Conservation (phyloP, 2,888 invertebrate genomes). For the Drosophila atripex region DNA sequence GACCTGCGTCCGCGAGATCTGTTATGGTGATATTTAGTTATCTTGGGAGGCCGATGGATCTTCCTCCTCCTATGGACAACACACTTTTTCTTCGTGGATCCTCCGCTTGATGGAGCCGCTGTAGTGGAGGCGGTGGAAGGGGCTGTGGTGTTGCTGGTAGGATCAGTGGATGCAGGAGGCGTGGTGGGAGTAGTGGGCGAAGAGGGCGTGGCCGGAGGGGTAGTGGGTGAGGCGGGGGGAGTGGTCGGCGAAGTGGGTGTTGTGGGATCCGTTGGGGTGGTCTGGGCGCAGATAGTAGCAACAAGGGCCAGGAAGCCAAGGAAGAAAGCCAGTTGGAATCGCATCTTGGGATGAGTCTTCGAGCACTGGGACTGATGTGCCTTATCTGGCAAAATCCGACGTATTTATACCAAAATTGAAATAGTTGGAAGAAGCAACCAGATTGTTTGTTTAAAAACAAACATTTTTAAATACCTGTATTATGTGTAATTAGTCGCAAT, state of each 20-base stretch:
- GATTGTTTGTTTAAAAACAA: not conserved
- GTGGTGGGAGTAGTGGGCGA: not conserved
- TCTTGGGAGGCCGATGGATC: no score
- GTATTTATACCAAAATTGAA: not conserved
- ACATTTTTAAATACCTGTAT: not conserved
- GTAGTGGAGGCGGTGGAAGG: not conserved
- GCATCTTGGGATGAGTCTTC: not conserved
- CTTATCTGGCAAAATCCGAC: not conserved
- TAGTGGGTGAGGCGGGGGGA: not conserved
- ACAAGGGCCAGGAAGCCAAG: conserved; percentile 1
- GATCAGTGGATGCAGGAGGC: not conserved
- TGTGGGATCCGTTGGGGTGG: not conserved
- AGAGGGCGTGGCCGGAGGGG: not conserved
- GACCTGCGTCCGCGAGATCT: no score
- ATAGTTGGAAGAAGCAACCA: not conserved
- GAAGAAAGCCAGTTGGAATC: conserved; percentile 1
- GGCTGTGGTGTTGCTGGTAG: not conserved
- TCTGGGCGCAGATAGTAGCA: not conserved
- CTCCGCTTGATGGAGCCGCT: not conserved
- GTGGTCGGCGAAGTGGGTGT: not conserved
- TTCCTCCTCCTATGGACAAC: no score
- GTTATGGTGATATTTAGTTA: no score
- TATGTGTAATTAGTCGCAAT: not conserved
- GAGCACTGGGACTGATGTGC: not conserved
- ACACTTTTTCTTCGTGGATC: not conserved